Conservation (phyloP, 35 echinoderm and acorn worm species). For the Holothuria glaberrima region DNA sequence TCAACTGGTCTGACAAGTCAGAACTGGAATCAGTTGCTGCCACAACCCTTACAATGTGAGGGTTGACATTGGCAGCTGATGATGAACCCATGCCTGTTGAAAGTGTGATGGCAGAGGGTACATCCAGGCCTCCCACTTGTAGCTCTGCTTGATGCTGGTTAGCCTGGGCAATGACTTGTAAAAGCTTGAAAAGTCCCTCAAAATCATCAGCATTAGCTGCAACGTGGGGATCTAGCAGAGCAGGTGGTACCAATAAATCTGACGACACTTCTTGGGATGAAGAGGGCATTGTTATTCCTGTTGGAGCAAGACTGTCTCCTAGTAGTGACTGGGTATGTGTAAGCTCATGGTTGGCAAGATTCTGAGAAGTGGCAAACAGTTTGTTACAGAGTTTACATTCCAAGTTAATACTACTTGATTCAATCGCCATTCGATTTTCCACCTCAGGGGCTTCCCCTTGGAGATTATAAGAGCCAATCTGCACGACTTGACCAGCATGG, state of each 20-base stretch:
- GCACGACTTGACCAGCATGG: neutral
- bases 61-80: neutral
- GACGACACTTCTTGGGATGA: conserved; percentile 21
- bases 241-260: conserved; percentile 4
- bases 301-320: neutral
- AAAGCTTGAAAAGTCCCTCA: conserved; percentile 50
- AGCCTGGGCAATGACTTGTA: conserved; percentile 45
- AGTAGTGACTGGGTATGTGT: conserved; percentile 22
- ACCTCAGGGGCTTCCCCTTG: neutral
- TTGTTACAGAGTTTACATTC: conserved; percentile 52
- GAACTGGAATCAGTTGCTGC: neutral
- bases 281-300: neutral
- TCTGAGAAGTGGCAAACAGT: conserved; percentile 13
- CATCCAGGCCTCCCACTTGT: neutral
- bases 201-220: conserved; percentile 36
- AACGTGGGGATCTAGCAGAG: neutral
- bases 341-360: conserved; percentile 32
- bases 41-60: conserved; percentile 9
- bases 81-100: neutral
- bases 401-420: neutral
- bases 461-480: neutral
- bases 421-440: neutral
- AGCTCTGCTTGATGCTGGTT: conserved; percentile 6
- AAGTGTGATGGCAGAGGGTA: neutral
- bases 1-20: neutral